Evolutionary conservation across 2,888 invertebrate genomes (phyloP), one percentile per base, ranked within the genome.

Genomic region (Dicranocentrus wangi): DNA sequence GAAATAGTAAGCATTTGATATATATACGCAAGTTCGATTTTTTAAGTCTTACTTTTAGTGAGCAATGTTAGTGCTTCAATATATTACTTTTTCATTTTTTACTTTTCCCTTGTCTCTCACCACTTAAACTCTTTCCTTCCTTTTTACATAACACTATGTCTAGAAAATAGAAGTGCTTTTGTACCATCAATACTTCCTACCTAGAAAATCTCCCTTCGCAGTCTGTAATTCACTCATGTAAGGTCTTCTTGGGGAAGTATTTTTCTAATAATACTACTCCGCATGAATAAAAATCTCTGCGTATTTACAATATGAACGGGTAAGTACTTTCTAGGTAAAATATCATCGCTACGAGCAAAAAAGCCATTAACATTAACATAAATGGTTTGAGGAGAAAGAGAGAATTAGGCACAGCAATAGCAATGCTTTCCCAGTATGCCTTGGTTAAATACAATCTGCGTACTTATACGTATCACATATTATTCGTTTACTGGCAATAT

Each of bases 321-420:
- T 61, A 61, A 32, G 39, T 61, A 61, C 61, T 8, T 32, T 61
- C 7, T 27, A 61, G 61, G 32, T 32, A 61, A 61, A 58, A 60
- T 60, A 60, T 32, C 60, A 32, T 17, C 32, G 17, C 60, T 60
- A 15, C n/a, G 32, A 60, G 60, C 60, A 60, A 63, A 55, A 63
- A 63, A 32, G 39, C 63, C 42, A 63, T 63, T 63, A 63, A 23
- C 63, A 63, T 63, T 63, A 63, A 63, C 63, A 63, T 63, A 63
- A 63, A 63, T 63, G 63, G 42, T 39, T 63, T 63, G 63, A 23
- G 42, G 23, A 42, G 21, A 61, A 60, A 28, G n/a, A 47, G n/a
- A 47, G n/a, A n/a, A 47, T n/a, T n/a, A n/a, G 15, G n/a, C n/a
- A 47, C 47, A 47, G n/a, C n/a, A n/a, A n/a, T n/a, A n/a, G 39